Evolutionary conservation across 2,888 invertebrate genomes (phyloP), one percentile per base, ranked within the genome.

Genomic region (Phaedon cochleariae): DNA sequence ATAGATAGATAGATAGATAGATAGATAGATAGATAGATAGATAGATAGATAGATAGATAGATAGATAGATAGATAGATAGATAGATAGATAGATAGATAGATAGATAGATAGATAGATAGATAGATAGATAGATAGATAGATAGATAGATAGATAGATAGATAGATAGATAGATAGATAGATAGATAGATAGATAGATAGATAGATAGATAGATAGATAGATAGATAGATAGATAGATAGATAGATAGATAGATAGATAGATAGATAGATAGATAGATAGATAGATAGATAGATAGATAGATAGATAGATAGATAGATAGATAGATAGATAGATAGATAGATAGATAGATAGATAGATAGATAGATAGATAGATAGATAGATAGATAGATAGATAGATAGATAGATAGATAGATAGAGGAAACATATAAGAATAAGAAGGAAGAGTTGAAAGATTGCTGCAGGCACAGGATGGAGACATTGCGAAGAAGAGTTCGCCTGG

Each of bases 401-500:
- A 34, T 34, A 26, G 26, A 58, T 1, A 62, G 53, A 17, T 5
- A 54, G 31, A 34, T 26, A 52, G 51, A 10, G 7, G 54, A 62
- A 12, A 48, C 22, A 22, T 52, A 46, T 52, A 46, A 62, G n/a
- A 54, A 31, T 41, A 58, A 58, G 57, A 67, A 49, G 65, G 59
- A 65, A 62, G 46, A 68, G 58, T 67, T 58, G 58, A 61, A 22
- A 59, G 22, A 15, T 41, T 41, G 41, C 41, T 41, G 41, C 41
- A 41, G 41, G 15, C 41, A 41, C 41, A 41, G 41, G 15, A 41
- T 7, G 12, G 12, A 41, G 15, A 1, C 15, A 3, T 41, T 9
- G 41, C 41, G 51, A 59, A 60, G 51, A 51, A 67, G 62, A 55
- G 29, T 45, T 55, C 41, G 31, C 45, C 29, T 57, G 20, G 26